Evolutionary conservation across 2,888 invertebrate species (phyloP).

Genomic region (Dicyrtomina minuta): DNA sequence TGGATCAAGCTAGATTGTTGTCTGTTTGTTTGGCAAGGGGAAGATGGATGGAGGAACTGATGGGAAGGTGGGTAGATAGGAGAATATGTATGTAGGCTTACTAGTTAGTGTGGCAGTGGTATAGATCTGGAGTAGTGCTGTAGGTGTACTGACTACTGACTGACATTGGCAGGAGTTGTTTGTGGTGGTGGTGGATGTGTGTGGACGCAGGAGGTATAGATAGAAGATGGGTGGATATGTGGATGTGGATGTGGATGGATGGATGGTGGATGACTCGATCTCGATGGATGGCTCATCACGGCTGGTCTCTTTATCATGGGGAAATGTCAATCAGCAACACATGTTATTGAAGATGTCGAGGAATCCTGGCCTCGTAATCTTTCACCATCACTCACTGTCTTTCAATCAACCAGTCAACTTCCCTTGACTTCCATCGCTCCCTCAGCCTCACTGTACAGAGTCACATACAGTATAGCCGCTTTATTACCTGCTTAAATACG

Average conservation of each 20-base stretch:
- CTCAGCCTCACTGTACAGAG: conserved; percentile 8
- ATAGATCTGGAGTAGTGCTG: too few species aligned
- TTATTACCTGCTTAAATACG: too few species aligned
- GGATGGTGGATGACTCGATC: conserved; percentile 10
- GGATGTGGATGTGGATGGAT: too few species aligned
- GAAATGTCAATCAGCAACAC: conserved; percentile 33
- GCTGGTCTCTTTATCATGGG: conserved; percentile 27
- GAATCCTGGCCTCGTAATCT: conserved; percentile 32
- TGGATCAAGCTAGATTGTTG: too few species aligned
- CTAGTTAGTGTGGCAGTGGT: too few species aligned
- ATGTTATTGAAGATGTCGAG: conserved; percentile 34
- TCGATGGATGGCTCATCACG: conserved; percentile 28
- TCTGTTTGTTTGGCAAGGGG: background rate
- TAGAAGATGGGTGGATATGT: background rate
- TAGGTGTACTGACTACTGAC: too few species aligned
- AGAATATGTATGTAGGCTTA: too few species aligned
- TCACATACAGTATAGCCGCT: background rate
- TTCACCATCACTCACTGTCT: conserved; percentile 39
- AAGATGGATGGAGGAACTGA: conserved; percentile 23
- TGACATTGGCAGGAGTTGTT: too few species aligned
- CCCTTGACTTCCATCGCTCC: conserved; percentile 26
- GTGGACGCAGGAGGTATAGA: too few species aligned
- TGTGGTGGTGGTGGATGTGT: too few species aligned
- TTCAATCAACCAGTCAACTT: conserved; percentile 34
- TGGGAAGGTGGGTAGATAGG: too few species aligned